Conservation (phyloP, 2,797 vertebrate genomes). For the Dermochelys coriacea region DNA sequence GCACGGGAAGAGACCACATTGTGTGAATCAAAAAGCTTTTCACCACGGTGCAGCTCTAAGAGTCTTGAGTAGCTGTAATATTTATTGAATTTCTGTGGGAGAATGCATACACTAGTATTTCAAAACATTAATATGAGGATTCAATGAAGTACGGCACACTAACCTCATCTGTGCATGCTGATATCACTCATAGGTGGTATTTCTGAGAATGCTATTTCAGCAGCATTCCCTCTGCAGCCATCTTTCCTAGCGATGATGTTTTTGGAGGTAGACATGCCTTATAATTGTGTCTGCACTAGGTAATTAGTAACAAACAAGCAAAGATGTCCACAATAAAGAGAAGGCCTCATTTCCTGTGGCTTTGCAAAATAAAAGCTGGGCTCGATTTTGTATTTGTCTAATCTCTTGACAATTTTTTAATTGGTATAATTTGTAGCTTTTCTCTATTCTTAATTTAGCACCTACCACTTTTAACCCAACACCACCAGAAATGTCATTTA, state of each 20-base stretch:
- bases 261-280: not conserved
- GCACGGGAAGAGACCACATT: rapidly evolving
- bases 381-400: not conserved
- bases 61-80: not conserved
- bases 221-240: rapidly evolving
- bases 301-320: not conserved
- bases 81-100: not conserved
- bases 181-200: not conserved
- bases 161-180: not conserved
- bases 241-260: not conserved
- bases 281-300: not conserved
- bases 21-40: not conserved
- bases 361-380: not conserved
- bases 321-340: not conserved
- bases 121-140: not conserved
- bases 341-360: not conserved
- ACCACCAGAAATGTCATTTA: not conserved
- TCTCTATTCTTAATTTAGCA: not conserved
- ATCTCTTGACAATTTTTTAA: not conserved
- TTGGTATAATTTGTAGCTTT: not conserved
- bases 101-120: not conserved
- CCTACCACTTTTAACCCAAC: not conserved
- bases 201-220: not conserved
- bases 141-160: not conserved
- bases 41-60: not conserved